Evolutionary conservation across 2,797 vertebrate genomes (phyloP).

Genomic region (Denticeps clupeoides): DNA sequence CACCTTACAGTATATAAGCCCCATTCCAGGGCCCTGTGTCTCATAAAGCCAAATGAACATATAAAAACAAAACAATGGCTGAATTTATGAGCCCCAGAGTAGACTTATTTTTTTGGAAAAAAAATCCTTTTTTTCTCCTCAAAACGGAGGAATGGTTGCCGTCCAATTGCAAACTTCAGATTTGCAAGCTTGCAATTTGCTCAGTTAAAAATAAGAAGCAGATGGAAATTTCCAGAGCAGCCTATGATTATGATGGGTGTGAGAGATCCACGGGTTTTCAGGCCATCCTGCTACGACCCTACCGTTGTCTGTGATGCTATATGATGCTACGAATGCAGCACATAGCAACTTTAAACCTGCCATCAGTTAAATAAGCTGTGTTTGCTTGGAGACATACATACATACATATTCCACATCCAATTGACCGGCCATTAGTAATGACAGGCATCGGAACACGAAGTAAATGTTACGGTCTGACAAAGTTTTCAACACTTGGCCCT

Average conservation of each 20-base stretch:
- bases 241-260: constrained; percentile 22
- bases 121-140: no score
- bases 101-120: no score
- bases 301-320: no score
- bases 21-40: constrained; percentile 3
- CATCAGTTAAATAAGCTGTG: no score
- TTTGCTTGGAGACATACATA: no score
- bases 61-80: constrained; percentile 11
- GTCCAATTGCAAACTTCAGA: constrained; percentile 24
- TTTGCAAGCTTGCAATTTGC: constrained; percentile 29
- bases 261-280: neutral
- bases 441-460: constrained; percentile 1
- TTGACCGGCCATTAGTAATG: neutral
- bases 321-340: no score
- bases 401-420: neutral
- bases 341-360: no score
- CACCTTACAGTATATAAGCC: constrained; percentile 2
- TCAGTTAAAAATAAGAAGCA: constrained; percentile 23
- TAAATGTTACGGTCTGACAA: neutral
- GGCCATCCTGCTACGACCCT: neutral
- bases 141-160: constrained; percentile 32
- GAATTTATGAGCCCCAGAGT: no score
- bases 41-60: constrained; percentile 15
- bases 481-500: neutral
- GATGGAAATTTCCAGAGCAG: constrained; percentile 5